These are phyloP conservation scores for Cosmopolites sordidus DNA, from an alignment of 2,888 invertebrate genomes.

Conservation along the genomic window DNA sequence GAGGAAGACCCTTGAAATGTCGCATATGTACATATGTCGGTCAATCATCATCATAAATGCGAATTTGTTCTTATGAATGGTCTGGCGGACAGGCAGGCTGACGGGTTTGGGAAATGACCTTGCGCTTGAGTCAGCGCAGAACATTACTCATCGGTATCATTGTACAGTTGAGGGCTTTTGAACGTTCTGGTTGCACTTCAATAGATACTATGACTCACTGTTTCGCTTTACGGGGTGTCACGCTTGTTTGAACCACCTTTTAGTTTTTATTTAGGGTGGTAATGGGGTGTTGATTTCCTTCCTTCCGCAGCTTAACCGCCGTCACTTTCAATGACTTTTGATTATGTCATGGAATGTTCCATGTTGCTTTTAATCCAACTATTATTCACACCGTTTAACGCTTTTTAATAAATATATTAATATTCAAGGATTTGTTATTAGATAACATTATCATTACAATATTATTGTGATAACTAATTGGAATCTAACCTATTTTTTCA, in stretches of 20 bases:
- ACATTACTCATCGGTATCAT: conserved; percentile 46
- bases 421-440: too few species aligned
- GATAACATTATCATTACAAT: too few species aligned
- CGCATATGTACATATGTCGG: background rate
- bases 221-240: conserved; percentile 14
- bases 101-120: conserved; percentile 42
- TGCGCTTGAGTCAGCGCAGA: conserved; percentile 39
- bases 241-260: conserved; percentile 3
- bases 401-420: too few species aligned
- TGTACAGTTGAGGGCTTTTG: conserved; percentile 43
- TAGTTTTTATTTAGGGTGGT: conserved; percentile 20
- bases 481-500: too few species aligned
- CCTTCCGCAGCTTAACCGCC: conserved; percentile 12
- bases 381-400: too few species aligned
- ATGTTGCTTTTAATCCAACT: too few species aligned
- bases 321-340: background rate
- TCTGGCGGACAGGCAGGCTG: conserved; percentile 5
- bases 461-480: too few species aligned
- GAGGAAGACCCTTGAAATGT: conserved; percentile 1
- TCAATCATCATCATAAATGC: background rate
- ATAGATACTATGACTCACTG: conserved; percentile 20
- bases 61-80: conserved; percentile 2
- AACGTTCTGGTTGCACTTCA: conserved; percentile 30
- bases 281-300: conserved; percentile 16
- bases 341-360: too few species aligned